Percentiles rank a stretch among this genome's conserved stretches.
Conservation (phyloP, 2,888 invertebrate species). For the Orchesellides sinensis region DNA sequence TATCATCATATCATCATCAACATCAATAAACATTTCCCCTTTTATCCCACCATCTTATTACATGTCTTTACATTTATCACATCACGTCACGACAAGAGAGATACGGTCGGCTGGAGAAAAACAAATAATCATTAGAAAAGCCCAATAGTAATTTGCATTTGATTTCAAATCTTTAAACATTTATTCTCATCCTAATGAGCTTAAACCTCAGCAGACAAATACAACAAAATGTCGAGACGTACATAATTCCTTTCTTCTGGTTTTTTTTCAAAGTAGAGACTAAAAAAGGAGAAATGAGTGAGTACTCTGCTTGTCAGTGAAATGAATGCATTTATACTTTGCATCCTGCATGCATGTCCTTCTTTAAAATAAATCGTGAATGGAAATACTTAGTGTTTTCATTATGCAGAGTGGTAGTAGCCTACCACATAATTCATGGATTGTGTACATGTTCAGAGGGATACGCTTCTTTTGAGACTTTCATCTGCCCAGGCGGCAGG, state of each 20-base stretch:
- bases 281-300: conserved; percentile 42
- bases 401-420: conserved; percentile 43
- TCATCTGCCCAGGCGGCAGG: conserved; percentile 56
- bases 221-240: conserved; percentile 1
- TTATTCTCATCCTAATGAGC: conserved; percentile 40
- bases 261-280: neutral
- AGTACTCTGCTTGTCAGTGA: conserved; percentile 39
- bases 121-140: conserved; percentile 62
- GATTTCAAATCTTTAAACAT: conserved; percentile 40
- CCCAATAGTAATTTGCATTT: conserved; percentile 62
- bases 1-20: neutral
- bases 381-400: conserved; percentile 46
- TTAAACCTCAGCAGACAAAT: conserved; percentile 2
- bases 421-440: conserved; percentile 49
- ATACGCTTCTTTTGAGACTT: conserved; percentile 9
- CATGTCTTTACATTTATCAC: conserved; percentile 36
- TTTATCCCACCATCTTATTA: neutral
- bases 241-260: neutral
- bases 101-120: conserved; percentile 54
- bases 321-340: too few species aligned
- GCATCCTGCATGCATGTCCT: too few species aligned
- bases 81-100: conserved; percentile 39
- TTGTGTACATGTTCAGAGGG: too few species aligned
- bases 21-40: conserved; percentile 6
- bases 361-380: too few species aligned